Evolutionary conservation across 2,113 vertebrate genomes (phyloP).

Genomic region (Axis porcinus): DNA sequence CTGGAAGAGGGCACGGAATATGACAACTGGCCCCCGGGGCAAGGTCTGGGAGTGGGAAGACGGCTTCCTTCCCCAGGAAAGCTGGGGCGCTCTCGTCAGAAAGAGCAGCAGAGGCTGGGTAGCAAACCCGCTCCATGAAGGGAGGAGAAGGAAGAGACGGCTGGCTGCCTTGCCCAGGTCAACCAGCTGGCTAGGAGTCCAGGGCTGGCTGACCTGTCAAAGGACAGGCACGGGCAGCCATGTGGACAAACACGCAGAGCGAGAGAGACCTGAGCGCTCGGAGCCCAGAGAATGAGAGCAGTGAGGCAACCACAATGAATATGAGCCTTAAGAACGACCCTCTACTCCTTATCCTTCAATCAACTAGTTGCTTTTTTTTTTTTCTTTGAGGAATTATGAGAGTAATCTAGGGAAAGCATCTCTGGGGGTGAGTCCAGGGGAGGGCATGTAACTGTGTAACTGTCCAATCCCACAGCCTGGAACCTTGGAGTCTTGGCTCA

Average conservation of each 20-base stretch:
- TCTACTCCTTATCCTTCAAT: neutral
- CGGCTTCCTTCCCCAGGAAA: neutral
- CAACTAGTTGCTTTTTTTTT: too few species aligned
- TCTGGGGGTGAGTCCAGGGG: fast-evolving
- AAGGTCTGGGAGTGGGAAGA: neutral
- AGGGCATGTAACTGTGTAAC: fast-evolving
- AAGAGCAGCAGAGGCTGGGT: fast-evolving
- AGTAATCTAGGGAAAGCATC: neutral
- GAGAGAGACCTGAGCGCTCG: fast-evolving
- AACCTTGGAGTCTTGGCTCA: neutral
- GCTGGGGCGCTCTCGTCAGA: neutral
- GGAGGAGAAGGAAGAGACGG: neutral
- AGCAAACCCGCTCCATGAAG: neutral
- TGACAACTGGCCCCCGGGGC: fast-evolving
- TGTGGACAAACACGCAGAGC: neutral
- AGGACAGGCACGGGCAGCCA: neutral
- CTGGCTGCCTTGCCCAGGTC: neutral
- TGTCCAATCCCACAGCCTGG: fast-evolving
- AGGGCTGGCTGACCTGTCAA: fast-evolving
- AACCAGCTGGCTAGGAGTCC: neutral
- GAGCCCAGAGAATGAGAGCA: neutral
- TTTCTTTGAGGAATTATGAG: too few species aligned
- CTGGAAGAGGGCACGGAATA: neutral
- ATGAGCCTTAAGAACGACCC: neutral
- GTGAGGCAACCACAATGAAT: neutral